phyloP scores from a whole-genome alignment of 2,113 vertebrate species.

The Saccopteryx bilineata region DNA sequence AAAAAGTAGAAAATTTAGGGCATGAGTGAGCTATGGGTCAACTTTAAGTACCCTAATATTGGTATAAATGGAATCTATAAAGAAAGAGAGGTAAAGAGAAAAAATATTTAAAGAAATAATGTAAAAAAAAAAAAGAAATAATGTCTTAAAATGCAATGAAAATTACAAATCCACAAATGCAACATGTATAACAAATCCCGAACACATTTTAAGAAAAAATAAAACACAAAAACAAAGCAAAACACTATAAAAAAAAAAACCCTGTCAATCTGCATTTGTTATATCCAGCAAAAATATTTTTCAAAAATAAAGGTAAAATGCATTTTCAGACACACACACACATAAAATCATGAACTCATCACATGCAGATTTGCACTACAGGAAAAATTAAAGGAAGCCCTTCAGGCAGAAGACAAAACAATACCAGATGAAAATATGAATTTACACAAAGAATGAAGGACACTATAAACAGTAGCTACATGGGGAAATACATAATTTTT shows the following conservation, averaged over 20 bases:
- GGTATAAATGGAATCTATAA: not conserved
- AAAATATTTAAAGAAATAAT: constrained; percentile 50
- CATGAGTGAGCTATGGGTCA: not conserved
- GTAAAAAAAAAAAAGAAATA: constrained; percentile 63
- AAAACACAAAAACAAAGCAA: not conserved
- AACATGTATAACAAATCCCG: constrained; percentile 31
- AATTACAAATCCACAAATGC: not conserved
- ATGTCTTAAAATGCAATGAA: constrained; percentile 37
- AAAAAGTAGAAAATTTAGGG: not conserved
- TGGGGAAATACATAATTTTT: not conserved
- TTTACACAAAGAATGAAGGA: constrained; percentile 29
- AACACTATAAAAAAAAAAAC: not conserved
- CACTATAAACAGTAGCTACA: not conserved
- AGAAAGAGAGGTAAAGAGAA: not conserved
- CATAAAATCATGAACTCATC: constrained; percentile 26
- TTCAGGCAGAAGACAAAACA: not conserved
- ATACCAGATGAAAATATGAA: not conserved
- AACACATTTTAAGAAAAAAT: constrained; percentile 31
- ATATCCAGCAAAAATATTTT: constrained; percentile 1
- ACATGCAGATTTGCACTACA: not conserved
- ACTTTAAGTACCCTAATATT: not conserved
- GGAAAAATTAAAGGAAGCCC: constrained; percentile 22
- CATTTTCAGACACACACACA: not conserved
- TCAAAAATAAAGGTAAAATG: constrained; percentile 20
- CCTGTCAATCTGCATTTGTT: not conserved